Evolutionary conservation across 2,888 invertebrate species (phyloP), one percentile per base, ranked within the genome.

Genomic region (Gasteruption jaculator): DNA sequence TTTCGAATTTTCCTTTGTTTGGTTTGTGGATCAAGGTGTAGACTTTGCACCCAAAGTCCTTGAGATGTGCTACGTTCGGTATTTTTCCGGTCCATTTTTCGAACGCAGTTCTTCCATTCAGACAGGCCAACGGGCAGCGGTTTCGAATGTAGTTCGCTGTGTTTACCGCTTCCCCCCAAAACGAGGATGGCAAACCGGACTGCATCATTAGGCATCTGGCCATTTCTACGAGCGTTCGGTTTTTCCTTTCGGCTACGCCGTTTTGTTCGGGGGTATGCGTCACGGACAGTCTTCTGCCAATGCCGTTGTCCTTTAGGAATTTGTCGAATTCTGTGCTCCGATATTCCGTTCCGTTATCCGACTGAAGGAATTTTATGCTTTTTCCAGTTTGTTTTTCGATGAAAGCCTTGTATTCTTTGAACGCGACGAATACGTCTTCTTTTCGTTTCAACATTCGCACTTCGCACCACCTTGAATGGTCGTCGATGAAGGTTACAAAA

Each of bases 401-500:
- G 7, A 41, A 32, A 2, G 14, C 16, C 22, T 56, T 52, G 18
- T 46, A 53, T 5, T 52, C 48, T 12, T 46, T 50, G 18, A 56
- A 58, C 8, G 38, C 40, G 0, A 48, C 33, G 11, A 50, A 31
- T 2, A 47, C 49, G 26, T 58, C 45, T 21, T 35, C 25, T 21
- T 57, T 56, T 7, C 18, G 27, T 12, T 43, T 54, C 5, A 60
- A 8, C 7, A 59, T 44, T 3, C 40, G 39, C 5, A 52, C 39
- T n/a, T 48, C 49, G 11, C 50, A 48, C 48, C 52, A 59, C 21
- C 59, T 33, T 0, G 49, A 48, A 26, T 34, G 6, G 31, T 60
- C 54, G 37, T 58, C 58, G 1, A 54, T 57, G 34, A 57, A 56
- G 2, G 53, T 54, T 5, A 54, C 47, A 22, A 57, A 50, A 30